phyloP scores from a whole-genome alignment of 2,888 invertebrate genomes.

The Tridacna gigas region DNA sequence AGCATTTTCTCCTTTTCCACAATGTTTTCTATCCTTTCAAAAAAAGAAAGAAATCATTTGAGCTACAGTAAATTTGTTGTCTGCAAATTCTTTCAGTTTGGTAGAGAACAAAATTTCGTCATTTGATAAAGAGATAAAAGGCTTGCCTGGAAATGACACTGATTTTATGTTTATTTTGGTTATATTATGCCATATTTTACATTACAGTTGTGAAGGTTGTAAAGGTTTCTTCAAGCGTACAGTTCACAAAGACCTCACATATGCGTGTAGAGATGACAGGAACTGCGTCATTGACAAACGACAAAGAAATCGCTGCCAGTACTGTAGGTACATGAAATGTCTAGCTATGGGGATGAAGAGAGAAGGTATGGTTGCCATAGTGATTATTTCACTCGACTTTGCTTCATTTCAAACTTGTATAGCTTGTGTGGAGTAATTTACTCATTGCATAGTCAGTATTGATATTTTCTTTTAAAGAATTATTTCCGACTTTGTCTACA shows the following conservation, averaged over 20 bases:
- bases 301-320: slow-evolving; percentile 98
- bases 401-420: slow-evolving; percentile 1
- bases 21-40: too few relatives aligned
- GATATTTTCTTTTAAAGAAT: too few relatives aligned
- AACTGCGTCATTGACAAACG: slow-evolving; percentile 98
- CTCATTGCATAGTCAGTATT: neutral
- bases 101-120: too few relatives aligned
- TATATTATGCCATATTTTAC: neutral
- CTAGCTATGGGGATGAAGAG: slow-evolving; percentile 98
- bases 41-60: too few relatives aligned
- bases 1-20: too few relatives aligned
- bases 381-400: neutral
- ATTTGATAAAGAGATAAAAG: too few relatives aligned
- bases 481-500: too few relatives aligned
- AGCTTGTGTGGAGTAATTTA: slow-evolving; percentile 19
- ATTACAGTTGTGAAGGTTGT: slow-evolving; percentile 94
- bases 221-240: slow-evolving; percentile 99
- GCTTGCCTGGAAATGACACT: too few relatives aligned
- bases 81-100: too few relatives aligned
- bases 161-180: neutral
- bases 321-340: slow-evolving; percentile 99
- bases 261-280: slow-evolving; percentile 97
- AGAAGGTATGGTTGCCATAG: slow-evolving; percentile 88
- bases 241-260: slow-evolving; percentile 97
- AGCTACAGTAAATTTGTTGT: too few relatives aligned